Base-by-base conservation (phyloP, 2,113 vertebrate species). In the Theropithecus gelada region DNA sequence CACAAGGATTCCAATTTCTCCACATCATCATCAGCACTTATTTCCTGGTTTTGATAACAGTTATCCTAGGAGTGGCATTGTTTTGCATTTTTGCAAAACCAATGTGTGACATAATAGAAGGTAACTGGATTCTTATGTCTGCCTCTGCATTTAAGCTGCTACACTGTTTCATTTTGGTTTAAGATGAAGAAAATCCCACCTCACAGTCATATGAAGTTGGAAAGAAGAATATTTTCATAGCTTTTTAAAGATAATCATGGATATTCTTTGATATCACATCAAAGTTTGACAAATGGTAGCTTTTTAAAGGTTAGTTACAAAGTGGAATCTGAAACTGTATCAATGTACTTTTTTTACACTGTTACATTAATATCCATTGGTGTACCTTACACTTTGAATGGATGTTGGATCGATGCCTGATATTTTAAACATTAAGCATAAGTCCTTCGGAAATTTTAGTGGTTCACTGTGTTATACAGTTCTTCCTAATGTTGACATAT, bases 211-310 rank as follows among this genome's bases (percentile, higher is more conserved):
- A 30, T 70, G n/a, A 86, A 83, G 1, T 48, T 92, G n/a, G 17
- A 83, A 92, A 90, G 92, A 30, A 68, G 35, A 92, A 43, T 87
- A 87, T 92, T 88, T 88, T 93, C 70, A 66, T 50, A 95, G 32
- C 40, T 57, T 52, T 70, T 84, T 66, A 20, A 50, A 96, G 25
- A 75, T 72, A 94, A 64, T 68, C 43, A 61, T 92, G 55, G 14
- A 12, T 57, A 30, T 78, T 84, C 25, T 55, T 95, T 93, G 23
- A n/a, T 80, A 73, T 38, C 48, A 59, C 16, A 84, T 38, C 30
- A 59, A 48, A 72, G 35, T 93, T 94, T 73, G n/a, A 93, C 57
- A 78, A 52, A 68, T 90, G 27, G 4, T 89, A 50, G 14, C 79
- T 92, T 88, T 95, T 80, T 52, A 86, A 95, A 95, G 64, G 17